Percentiles rank a stretch among this genome's conserved stretches.
Evolutionary conservation across 2,888 invertebrate species (phyloP).

Genomic region (Marronus borbonicus): DNA sequence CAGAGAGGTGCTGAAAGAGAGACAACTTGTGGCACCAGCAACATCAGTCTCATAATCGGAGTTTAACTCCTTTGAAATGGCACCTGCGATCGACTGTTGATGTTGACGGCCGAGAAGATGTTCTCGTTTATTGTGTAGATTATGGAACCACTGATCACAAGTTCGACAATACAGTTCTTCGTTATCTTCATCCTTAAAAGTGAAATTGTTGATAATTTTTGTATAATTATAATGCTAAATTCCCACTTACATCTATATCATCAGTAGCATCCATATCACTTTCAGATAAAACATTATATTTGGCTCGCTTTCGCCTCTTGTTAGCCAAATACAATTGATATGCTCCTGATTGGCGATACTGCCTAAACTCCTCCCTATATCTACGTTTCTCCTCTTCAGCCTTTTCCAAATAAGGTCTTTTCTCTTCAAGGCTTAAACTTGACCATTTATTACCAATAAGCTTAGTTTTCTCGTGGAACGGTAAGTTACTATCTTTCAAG

Average conservation of each 20-base stretch:
- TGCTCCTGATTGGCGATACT: constrained; percentile 73
- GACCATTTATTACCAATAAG: constrained; percentile 75
- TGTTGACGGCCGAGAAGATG: constrained; percentile 75
- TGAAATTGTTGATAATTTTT: background rate
- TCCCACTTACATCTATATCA: constrained; percentile 70
- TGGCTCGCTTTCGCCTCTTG: constrained; percentile 70
- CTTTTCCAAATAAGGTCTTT: constrained; percentile 73
- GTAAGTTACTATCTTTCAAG: constrained; percentile 71
- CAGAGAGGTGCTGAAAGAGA: constrained; percentile 64
- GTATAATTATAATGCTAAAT: background rate
- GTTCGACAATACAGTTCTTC: constrained; percentile 74
- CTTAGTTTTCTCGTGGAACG: constrained; percentile 75
- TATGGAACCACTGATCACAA: constrained; percentile 75
- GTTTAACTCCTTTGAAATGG: constrained; percentile 67
- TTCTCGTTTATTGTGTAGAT: constrained; percentile 74
- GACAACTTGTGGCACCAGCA: constrained; percentile 53
- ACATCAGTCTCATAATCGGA: constrained; percentile 59
- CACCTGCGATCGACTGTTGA: constrained; percentile 70
- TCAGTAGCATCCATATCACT: constrained; percentile 73
- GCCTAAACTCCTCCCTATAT: constrained; percentile 73
- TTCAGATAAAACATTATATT: constrained; percentile 69
- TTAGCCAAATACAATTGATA: constrained; percentile 73
- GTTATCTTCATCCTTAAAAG: constrained; percentile 72
- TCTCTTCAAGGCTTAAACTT: constrained; percentile 71
- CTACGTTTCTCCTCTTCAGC: constrained; percentile 75